These are phyloP conservation scores for Mantis religiosa DNA, from an alignment of 2,888 invertebrate genomes.

Conservation along the genomic window DNA sequence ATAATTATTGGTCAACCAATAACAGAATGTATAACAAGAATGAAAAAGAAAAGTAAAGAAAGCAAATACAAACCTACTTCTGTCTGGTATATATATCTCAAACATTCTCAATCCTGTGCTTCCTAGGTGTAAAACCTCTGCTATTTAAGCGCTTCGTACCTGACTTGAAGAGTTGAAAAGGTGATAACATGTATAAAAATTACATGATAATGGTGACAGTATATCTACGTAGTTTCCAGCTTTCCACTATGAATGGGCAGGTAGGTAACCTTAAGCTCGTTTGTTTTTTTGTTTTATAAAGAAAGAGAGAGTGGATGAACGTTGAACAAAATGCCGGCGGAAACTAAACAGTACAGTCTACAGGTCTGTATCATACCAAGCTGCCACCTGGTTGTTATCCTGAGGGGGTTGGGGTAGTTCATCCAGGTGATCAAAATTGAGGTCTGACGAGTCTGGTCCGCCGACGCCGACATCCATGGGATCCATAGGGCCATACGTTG, in stretches of 20 bases:
- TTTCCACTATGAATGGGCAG: not conserved
- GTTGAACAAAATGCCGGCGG: not conserved
- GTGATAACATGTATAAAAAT: not conserved
- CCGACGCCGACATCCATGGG: conserved; percentile 74
- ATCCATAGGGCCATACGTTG: conserved; percentile 77
- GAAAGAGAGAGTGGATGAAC: not conserved
- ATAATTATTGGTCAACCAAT: not conserved
- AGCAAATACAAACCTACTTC: not conserved
- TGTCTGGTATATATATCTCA: not conserved
- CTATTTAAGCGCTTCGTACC: not conserved
- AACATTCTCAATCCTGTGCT: not conserved
- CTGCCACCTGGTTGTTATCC: conserved; percentile 87
- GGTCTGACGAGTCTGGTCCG: conserved; percentile 57
- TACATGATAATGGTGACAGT: not conserved
- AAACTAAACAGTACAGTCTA: conserved; percentile 44
- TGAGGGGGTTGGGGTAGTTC: conserved; percentile 79
- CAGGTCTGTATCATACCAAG: conserved; percentile 97
- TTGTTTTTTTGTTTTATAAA: not conserved
- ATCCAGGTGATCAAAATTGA: conserved; percentile 73
- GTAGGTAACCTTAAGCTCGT: not conserved
- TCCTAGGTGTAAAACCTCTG: not conserved
- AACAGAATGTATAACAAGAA: not conserved
- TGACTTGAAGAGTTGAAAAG: not conserved
- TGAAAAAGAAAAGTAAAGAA: not conserved
- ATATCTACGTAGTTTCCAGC: not conserved